Evolutionary conservation across 2,113 vertebrate genomes (phyloP).

Genomic region (Romanogobio albipinnatus): DNA sequence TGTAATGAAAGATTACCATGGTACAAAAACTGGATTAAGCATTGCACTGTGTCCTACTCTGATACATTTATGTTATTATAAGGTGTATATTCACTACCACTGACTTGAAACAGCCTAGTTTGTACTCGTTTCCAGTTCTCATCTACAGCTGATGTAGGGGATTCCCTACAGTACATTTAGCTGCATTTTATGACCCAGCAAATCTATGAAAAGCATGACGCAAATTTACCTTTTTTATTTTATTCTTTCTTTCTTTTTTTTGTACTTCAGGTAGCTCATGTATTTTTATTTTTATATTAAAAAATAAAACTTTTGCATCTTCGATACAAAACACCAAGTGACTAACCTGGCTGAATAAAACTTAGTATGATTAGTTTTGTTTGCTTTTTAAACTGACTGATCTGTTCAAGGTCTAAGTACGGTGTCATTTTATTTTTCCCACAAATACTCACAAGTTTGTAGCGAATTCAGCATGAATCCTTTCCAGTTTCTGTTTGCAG

Average conservation of each 20-base stretch:
- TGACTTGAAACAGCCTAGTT: slow-evolving; percentile 12
- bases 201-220: slow-evolving; percentile 61
- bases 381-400: background rate
- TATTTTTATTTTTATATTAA: slow-evolving; percentile 80
- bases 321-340: slow-evolving; percentile 66
- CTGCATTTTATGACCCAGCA: slow-evolving; percentile 61
- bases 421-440: background rate
- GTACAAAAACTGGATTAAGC: background rate
- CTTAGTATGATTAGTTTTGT: slow-evolving; percentile 59
- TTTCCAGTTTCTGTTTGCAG: slow-evolving; percentile 90
- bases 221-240: slow-evolving; percentile 47
- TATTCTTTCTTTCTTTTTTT: slow-evolving; percentile 52
- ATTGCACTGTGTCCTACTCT: background rate
- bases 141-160: slow-evolving; percentile 4
- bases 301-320: slow-evolving; percentile 76
- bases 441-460: slow-evolving; percentile 80
- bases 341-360: slow-evolving; percentile 74
- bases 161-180: slow-evolving; percentile 47
- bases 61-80: background rate
- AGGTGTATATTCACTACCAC: background rate
- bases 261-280: slow-evolving; percentile 71
- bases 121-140: slow-evolving; percentile 35
- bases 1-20: background rate
- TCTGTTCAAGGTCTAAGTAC: background rate
- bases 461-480: slow-evolving; percentile 85